These are phyloP conservation scores for Sebastes oblongus DNA, from an alignment of 2,797 vertebrate genomes.

Conservation along the genomic window DNA sequence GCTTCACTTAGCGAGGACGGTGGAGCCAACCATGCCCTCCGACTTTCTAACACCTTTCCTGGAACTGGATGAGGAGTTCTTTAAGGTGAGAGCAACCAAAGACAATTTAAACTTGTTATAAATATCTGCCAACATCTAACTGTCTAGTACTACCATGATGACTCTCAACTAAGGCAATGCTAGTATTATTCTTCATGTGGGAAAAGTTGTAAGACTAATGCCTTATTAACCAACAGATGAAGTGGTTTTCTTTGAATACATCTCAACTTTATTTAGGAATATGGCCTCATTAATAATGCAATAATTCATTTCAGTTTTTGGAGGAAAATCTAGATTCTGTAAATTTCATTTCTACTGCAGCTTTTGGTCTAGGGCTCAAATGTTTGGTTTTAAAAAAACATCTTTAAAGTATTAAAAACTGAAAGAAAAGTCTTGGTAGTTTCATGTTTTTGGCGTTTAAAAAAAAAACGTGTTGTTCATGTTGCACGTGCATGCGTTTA, in stretches of 20 bases:
- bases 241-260: not conserved
- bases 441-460: not conserved
- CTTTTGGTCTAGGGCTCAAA: not conserved
- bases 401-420: not conserved
- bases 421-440: not conserved
- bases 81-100: slow-evolving; percentile 76
- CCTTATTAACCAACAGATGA: not conserved
- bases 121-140: not conserved
- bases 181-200: not conserved
- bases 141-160: too few species aligned
- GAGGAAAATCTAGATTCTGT: not conserved
- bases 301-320: not conserved
- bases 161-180: not conserved
- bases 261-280: not conserved
- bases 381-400: not conserved
- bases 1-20: slow-evolving; percentile 12
- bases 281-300: not conserved
- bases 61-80: slow-evolving; percentile 84
- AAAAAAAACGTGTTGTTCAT: not conserved
- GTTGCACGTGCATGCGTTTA: not conserved
- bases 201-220: not conserved
- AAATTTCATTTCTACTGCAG: not conserved
- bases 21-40: slow-evolving; percentile 79
- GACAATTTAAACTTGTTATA: not conserved
- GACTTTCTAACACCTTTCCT: slow-evolving; percentile 82